Percentiles rank a stretch among this genome's conserved stretches.
Conservation (phyloP, 1,140 invertebrate species). For the Drosophila melanica region DNA sequence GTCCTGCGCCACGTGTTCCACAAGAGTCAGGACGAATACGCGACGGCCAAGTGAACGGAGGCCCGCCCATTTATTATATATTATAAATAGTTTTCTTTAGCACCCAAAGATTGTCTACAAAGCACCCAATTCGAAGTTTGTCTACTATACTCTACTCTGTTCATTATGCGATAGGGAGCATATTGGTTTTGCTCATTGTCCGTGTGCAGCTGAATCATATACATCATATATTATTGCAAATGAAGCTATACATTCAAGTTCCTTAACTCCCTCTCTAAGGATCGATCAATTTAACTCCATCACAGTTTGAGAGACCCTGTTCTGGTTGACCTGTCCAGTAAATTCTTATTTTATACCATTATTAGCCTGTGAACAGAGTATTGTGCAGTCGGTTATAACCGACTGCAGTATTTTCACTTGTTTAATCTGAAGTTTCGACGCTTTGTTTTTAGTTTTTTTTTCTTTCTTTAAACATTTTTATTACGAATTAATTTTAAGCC, state of each 20-base stretch:
- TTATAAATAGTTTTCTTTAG: conserved; percentile 17
- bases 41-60: conserved; percentile 60
- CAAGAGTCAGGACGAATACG: conserved; percentile 74
- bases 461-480: background rate
- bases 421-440: background rate
- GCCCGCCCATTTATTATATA: background rate
- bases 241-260: background rate
- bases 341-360: no score
- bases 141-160: background rate
- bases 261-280: no score
- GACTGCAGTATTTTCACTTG: background rate
- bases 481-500: background rate
- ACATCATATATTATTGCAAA: no score
- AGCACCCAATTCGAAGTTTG: conserved; percentile 2
- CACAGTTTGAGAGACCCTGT: no score
- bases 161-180: background rate
- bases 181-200: background rate
- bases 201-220: no score
- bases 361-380: no score
- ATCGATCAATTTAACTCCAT: no score
- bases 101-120: conserved; percentile 67
- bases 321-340: no score
- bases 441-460: conserved; percentile 8
- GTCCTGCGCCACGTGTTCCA: conserved; percentile 79
- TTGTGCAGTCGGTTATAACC: no score